These are phyloP conservation scores for Aethes cnicana DNA, from an alignment of 2,888 invertebrate species.

Conservation along the genomic window DNA sequence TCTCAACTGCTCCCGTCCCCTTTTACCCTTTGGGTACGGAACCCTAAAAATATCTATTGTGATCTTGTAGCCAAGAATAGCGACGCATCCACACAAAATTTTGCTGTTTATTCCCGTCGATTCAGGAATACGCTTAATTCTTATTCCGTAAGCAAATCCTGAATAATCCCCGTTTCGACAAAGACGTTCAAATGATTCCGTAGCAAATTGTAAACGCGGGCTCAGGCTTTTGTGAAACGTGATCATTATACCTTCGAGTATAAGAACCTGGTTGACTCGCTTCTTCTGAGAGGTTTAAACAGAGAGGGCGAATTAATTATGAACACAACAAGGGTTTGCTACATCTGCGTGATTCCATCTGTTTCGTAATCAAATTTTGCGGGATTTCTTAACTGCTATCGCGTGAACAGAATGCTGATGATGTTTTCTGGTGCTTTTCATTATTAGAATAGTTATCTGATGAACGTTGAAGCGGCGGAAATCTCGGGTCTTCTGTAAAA, in stretches of 20 bases:
- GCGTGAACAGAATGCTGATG: conserved; percentile 1
- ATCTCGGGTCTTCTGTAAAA: too few species aligned
- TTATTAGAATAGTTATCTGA: too few species aligned
- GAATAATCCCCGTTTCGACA: conserved; percentile 9
- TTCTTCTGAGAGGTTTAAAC: neutral
- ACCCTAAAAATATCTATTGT: too few species aligned
- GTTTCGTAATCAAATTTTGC: conserved; percentile 22
- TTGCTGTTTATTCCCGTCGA: neutral
- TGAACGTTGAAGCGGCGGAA: neutral
- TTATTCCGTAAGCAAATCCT: conserved; percentile 14
- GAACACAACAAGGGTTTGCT: conserved; percentile 18
- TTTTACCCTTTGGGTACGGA: too few species aligned
- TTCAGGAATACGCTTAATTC: neutral
- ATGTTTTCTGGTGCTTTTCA: too few species aligned
- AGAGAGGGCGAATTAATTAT: conserved; percentile 21
- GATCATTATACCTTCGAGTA: conserved; percentile 6
- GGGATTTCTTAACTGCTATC: conserved; percentile 8
- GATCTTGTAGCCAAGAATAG: too few species aligned
- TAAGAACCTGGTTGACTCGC: conserved; percentile 3
- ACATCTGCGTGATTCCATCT: conserved; percentile 23
- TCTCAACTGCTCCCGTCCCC: too few species aligned
- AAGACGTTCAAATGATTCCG: conserved; percentile 17
- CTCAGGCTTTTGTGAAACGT: conserved; percentile 24
- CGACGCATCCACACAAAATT: too few species aligned
- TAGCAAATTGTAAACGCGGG: conserved; percentile 13